Evolutionary conservation across 2,113 vertebrate genomes (phyloP).

Genomic region (Aldabrachelys gigantea): DNA sequence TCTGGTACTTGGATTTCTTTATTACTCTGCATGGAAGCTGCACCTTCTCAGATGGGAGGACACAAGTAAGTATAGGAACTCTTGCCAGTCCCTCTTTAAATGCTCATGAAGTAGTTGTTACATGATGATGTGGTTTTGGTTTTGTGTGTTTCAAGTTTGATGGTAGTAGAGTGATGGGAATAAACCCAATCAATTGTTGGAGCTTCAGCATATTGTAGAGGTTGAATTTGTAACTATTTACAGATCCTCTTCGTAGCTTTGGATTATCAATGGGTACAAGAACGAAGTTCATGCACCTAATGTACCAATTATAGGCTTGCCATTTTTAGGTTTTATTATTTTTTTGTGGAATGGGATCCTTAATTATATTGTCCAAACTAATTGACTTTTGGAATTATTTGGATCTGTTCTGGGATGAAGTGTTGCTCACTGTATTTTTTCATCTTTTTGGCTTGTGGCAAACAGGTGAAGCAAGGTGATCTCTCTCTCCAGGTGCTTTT

Average conservation of each 20-base stretch:
- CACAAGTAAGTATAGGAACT: conserved; percentile 87
- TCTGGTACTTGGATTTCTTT: conserved; percentile 95
- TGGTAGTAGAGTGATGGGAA: background rate
- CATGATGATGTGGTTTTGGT: background rate
- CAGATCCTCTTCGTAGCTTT: conserved; percentile 52
- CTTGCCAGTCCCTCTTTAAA: background rate
- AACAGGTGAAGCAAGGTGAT: background rate
- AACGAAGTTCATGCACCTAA: background rate
- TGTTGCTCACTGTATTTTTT: background rate
- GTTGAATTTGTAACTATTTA: conserved; percentile 44
- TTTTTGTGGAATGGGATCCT: background rate
- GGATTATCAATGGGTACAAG: conserved; percentile 9
- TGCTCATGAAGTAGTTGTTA: background rate
- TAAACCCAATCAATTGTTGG: conserved; percentile 27
- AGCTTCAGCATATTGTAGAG: conserved; percentile 25
- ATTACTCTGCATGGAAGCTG: conserved; percentile 94
- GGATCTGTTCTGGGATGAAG: background rate
- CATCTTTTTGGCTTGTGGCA: background rate
- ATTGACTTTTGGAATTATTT: background rate
- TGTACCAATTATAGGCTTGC: background rate
- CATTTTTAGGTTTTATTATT: background rate
- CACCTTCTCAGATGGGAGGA: conserved; percentile 93
- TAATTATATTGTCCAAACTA: background rate
- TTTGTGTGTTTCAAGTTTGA: background rate
- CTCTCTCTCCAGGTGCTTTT: background rate